Evolutionary conservation across 2,888 invertebrate species (phyloP).

Genomic region (Chironomus riparius): DNA sequence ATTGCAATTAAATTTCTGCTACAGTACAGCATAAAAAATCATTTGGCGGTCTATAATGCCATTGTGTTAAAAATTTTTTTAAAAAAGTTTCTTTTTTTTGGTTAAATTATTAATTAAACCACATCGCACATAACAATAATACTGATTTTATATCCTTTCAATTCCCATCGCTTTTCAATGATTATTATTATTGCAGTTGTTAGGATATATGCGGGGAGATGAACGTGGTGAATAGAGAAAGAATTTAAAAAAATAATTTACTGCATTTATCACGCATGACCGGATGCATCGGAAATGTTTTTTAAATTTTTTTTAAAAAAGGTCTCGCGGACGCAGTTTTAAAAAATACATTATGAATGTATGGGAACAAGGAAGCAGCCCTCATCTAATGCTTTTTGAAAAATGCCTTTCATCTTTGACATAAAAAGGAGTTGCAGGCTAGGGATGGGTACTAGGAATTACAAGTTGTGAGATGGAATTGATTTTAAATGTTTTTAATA

Average conservation of each 20-base stretch:
- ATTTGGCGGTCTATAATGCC: not conserved
- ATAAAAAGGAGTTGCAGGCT: too few species aligned
- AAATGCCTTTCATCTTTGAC: not conserved
- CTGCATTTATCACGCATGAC: conserved; percentile 27
- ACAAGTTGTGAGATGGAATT: too few species aligned
- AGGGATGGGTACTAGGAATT: too few species aligned
- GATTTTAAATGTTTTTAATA: too few species aligned
- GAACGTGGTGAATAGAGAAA: not conserved
- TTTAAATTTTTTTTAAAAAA: not conserved
- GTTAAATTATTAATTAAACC: conserved; percentile 24
- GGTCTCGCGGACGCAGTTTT: not conserved
- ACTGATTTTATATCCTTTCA: conserved; percentile 8
- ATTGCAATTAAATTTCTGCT: conserved; percentile 21
- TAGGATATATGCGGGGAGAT: not conserved
- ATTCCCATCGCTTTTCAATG: not conserved
- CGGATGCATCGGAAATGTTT: conserved; percentile 12
- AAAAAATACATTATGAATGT: not conserved
- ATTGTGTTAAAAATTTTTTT: not conserved
- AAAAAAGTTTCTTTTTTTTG: not conserved
- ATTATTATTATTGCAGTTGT: too few species aligned
- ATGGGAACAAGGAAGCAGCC: not conserved
- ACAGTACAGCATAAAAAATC: not conserved
- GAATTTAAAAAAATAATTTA: conserved; percentile 20
- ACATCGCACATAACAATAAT: not conserved
- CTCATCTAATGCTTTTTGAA: not conserved